A percentile compares a stretch with the other conserved stretches of the same genome.
phyloP scores from a whole-genome alignment of 2,113 vertebrate genomes.

The Stigmatopora nigra region DNA sequence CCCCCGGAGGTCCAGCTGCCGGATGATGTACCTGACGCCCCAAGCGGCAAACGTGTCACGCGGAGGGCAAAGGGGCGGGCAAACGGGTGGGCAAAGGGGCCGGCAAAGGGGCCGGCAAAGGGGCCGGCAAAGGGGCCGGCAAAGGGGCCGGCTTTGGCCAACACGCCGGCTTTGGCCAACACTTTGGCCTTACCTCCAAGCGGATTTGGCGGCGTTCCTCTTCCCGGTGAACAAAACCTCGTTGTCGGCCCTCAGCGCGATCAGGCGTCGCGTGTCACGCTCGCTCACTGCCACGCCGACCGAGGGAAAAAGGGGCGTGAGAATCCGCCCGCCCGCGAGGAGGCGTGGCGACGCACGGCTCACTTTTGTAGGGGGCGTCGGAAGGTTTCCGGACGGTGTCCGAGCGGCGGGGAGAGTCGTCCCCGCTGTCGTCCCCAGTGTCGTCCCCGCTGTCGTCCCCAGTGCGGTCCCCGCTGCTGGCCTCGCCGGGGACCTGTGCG shows the following conservation, averaged over 20 bases:
- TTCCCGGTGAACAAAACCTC: conserved; percentile 66
- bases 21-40: conserved; percentile 62
- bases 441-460: no score
- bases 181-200: conserved; percentile 59
- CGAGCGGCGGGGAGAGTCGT: no score
- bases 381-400: conserved; percentile 22
- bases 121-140: no score
- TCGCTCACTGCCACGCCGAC: conserved; percentile 53
- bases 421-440: no score
- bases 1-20: conserved; percentile 65
- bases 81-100: no score
- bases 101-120: no score
- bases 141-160: no score
- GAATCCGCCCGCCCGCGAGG: no score
- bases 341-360: no score
- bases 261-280: conserved; percentile 70
- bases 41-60: conserved; percentile 1
- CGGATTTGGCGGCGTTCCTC: conserved; percentile 70
- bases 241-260: conserved; percentile 65
- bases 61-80: background rate
- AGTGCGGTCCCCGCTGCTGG: no score
- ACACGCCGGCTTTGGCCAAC: no score
- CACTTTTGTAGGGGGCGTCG: background rate
- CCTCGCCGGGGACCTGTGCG: conserved; percentile 28
- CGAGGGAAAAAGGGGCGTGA: no score